Evolutionary conservation across 2,797 vertebrate genomes (phyloP).

Genomic region (Natrix natrix): DNA sequence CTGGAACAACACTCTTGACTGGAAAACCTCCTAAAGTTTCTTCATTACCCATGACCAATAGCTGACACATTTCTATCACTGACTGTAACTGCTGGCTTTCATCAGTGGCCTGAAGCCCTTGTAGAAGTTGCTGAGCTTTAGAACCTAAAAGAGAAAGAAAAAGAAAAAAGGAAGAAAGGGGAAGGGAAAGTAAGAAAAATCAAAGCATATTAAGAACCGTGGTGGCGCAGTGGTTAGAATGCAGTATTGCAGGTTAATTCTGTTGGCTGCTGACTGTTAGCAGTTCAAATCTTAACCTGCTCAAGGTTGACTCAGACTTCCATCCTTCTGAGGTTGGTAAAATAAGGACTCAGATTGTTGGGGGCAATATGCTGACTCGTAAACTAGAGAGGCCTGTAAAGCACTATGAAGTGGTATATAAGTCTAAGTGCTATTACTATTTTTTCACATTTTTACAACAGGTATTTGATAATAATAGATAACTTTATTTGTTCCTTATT

Average conservation of each 20-base stretch:
- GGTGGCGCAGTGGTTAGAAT: too few species aligned
- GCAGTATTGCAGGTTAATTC: too few species aligned
- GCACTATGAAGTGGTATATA: slow-evolving; percentile 28
- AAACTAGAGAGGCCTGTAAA: too few species aligned
- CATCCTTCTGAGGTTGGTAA: too few species aligned
- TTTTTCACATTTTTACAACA: slow-evolving; percentile 14
- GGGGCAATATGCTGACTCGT: too few species aligned
- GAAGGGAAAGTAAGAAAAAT: not conserved
- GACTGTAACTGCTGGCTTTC: slow-evolving; percentile 98
- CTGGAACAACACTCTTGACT: slow-evolving; percentile 97
- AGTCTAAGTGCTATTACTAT: not conserved
- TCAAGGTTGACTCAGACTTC: too few species aligned
- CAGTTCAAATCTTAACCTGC: too few species aligned
- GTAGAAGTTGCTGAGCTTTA: slow-evolving; percentile 97
- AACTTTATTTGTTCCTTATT: not conserved
- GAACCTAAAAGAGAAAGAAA: slow-evolving; percentile 77
- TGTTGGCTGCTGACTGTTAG: too few species aligned
- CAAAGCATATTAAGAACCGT: not conserved
- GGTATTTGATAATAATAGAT: not conserved
- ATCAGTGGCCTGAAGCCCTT: slow-evolving; percentile 97
- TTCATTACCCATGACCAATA: slow-evolving; percentile 98
- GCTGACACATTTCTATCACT: slow-evolving; percentile 99
- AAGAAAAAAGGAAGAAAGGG: too few species aligned
- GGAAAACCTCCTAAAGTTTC: slow-evolving; percentile 98
- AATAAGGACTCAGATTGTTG: too few species aligned